Evolutionary conservation across 1,140 invertebrate genomes (phyloP), one percentile per base, ranked within the genome.

Genomic region (Drosophila nasuta): DNA sequence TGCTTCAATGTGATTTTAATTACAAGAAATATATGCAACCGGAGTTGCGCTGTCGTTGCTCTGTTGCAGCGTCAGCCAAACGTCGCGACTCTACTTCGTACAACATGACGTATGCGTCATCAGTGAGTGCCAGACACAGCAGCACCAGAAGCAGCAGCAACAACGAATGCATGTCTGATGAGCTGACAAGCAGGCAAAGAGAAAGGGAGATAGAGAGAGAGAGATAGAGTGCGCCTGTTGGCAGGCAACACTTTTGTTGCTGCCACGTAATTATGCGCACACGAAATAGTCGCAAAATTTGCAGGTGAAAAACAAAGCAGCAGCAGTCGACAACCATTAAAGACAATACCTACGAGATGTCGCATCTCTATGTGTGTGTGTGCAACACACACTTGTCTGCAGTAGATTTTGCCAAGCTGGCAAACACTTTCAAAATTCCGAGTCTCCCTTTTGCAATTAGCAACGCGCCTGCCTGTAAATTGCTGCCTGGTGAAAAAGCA

Each of bases 1-100:
- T 33, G 52, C 28, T 88, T 88, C 81, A 88, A 88, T 88, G 83
- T 68, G 85, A 89, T 88, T 88, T 88, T 88, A 88, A 88, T 88
- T 88, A 88, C 83, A 89, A 89, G 85, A 88, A 88, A 89, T 89
- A 88, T 83, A 88, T 89, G 85, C 85, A 89, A 43, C 56, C 67
- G 43, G 45, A 72, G 46, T 73, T 64, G 52, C 79, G 49, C 33
- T 25, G 20, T 25, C 3, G 20, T 25, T 25, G 33, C 33, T 5
- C 71, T 66, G 85, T 56, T 73, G 79, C 83, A 72, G 62, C 86
- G 68, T 86, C 79, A 87, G 79, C 79, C 65, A 71, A 82, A 87
- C 20, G 79, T 88, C 75, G 68, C 79, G 72, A 75, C 67, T 68
- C 45, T 43, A 33, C 45, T 60, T 11, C 41, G 79, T 79, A 65